A percentile compares a stretch with the other conserved stretches of the same genome.
Evolutionary conservation across 2,888 invertebrate genomes (phyloP).

Genomic region (Stenurella melanura): DNA sequence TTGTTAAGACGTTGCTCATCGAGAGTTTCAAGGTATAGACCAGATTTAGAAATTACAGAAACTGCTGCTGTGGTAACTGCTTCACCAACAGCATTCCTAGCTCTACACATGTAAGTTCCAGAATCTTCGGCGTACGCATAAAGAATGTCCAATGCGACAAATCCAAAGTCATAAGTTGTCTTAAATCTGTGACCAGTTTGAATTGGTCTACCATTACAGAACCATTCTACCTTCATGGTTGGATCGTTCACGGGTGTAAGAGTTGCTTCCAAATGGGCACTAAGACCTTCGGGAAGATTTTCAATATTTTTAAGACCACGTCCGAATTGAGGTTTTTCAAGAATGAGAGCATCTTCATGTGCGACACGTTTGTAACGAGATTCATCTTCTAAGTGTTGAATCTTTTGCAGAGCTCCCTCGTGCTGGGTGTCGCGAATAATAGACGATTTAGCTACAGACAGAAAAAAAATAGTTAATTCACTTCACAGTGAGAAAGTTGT

Average conservation of each 20-base stretch:
- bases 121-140: constrained; percentile 98
- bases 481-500: constrained; percentile 1
- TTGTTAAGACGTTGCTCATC: constrained; percentile 93
- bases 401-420: constrained; percentile 93
- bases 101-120: constrained; percentile 97
- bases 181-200: constrained; percentile 96
- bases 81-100: constrained; percentile 95
- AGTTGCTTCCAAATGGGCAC: constrained; percentile 95
- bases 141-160: constrained; percentile 95
- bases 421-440: constrained; percentile 94
- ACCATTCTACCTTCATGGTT: constrained; percentile 99
- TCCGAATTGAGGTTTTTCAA: constrained; percentile 93
- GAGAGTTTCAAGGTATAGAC: constrained; percentile 90
- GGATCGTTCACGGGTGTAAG: constrained; percentile 98
- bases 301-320: constrained; percentile 89
- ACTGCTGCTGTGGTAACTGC: constrained; percentile 95
- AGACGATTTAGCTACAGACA: constrained; percentile 82
- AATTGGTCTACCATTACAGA: constrained; percentile 94
- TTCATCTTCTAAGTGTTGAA: constrained; percentile 92
- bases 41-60: constrained; percentile 89
- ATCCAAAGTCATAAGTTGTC: constrained; percentile 97
- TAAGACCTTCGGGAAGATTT: constrained; percentile 89
- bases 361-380: constrained; percentile 83
- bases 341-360: constrained; percentile 84
- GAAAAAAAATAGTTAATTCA: constrained; percentile 38